These are phyloP conservation scores for Sakesphorus luctuosus DNA, from an alignment of 2,113 vertebrate genomes.

Conservation along the genomic window DNA sequence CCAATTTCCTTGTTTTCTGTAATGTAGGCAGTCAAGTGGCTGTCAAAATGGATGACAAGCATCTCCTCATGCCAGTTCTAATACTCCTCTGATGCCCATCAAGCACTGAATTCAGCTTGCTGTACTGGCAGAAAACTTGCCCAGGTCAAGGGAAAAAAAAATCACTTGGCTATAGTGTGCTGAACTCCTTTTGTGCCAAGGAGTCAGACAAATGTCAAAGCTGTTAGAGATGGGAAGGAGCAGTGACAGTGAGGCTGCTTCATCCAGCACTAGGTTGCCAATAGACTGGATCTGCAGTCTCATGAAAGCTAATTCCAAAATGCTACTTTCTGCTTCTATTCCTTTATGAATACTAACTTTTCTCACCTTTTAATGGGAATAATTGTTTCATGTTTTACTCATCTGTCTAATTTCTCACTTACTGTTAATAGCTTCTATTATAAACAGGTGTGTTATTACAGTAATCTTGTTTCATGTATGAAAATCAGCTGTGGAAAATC, in stretches of 20 bases:
- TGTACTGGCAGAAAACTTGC: background rate
- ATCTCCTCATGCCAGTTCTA: background rate
- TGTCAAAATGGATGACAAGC: background rate
- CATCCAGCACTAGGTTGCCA: background rate
- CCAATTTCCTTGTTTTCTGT: background rate
- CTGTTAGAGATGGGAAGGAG: background rate
- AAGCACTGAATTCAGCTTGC: background rate
- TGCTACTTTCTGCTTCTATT: background rate
- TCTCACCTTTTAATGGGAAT: background rate
- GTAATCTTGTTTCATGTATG: background rate
- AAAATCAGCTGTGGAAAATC: background rate
- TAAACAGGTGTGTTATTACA: background rate
- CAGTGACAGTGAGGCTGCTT: background rate
- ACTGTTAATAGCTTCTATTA: background rate
- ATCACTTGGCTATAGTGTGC: background rate
- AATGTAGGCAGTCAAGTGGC: background rate
- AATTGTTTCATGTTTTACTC: background rate
- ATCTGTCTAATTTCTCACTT: background rate
- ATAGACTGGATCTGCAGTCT: background rate
- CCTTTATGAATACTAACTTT: background rate
- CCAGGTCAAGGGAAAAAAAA: background rate
- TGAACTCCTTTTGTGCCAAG: background rate
- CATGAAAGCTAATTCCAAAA: background rate
- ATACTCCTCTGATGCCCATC: background rate
- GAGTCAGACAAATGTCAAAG: background rate